Conservation (phyloP, 2,797 vertebrate genomes). For the Glyptemys insculpta region DNA sequence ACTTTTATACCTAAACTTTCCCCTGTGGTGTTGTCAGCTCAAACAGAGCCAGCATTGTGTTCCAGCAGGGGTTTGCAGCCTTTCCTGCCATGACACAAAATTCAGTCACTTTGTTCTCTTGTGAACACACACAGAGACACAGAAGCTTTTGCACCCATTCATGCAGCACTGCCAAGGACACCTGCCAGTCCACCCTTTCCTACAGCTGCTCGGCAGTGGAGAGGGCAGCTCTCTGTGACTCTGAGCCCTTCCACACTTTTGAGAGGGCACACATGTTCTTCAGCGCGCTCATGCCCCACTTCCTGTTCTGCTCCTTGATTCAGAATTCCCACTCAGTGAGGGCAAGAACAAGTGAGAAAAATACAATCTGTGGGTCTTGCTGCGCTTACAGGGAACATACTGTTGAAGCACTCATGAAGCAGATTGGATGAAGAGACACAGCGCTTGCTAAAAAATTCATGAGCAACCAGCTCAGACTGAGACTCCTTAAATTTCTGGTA, state of each 20-base stretch:
- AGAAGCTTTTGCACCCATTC: background rate
- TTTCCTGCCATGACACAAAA: background rate
- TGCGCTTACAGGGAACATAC: background rate
- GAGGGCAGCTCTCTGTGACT: rapidly evolving
- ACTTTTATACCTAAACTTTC: background rate
- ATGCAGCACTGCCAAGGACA: background rate
- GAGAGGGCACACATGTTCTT: background rate
- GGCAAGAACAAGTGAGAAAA: background rate
- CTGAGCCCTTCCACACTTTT: background rate
- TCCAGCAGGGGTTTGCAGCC: background rate
- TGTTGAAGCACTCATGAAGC: background rate
- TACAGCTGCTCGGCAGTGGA: background rate
- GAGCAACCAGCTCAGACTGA: rapidly evolving
- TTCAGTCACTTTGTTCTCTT: background rate
- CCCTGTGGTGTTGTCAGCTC: background rate
- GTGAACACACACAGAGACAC: rapidly evolving
- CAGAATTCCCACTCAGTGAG: background rate
- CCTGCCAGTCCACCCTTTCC: rapidly evolving
- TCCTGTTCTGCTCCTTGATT: background rate
- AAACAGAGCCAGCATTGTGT: background rate
- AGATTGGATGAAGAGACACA: background rate
- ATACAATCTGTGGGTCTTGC: rapidly evolving
- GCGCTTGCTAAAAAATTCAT: background rate
- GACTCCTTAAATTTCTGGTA: rapidly evolving
- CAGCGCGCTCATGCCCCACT: background rate